Conservation (phyloP, 2,888 invertebrate genomes). For the Himalopsyche japonica region DNA sequence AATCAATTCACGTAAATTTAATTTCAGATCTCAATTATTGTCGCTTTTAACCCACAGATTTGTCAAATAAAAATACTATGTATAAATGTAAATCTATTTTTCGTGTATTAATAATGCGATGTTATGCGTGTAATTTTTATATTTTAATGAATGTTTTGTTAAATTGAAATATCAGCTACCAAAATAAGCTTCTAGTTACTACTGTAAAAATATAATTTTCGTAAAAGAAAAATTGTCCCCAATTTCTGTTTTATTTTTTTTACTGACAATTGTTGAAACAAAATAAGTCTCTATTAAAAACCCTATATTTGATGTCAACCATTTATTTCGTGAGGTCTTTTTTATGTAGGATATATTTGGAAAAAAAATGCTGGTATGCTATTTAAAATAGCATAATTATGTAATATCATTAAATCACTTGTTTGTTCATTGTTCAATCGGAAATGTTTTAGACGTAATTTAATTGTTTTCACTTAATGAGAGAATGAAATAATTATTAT, state of each 20-base stretch:
- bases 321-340: too few species aligned
- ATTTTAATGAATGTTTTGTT: background rate
- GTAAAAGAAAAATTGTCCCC: background rate
- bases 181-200: background rate
- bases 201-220: background rate
- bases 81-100: background rate
- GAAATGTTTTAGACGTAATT: background rate
- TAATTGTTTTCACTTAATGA: conserved; percentile 29
- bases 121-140: background rate
- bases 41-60: background rate
- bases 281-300: too few species aligned
- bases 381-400: background rate
- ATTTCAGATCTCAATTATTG: background rate
- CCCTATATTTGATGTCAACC: too few species aligned
- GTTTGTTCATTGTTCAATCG: background rate
- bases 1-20: background rate
- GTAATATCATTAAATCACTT: background rate
- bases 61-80: background rate
- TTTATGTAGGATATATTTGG: too few species aligned
- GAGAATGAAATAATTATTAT: conserved; percentile 3
- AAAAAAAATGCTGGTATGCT: background rate
- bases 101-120: background rate
- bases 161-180: background rate
- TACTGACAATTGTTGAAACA: too few species aligned
- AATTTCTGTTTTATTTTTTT: too few species aligned